A percentile compares a stretch with the other conserved stretches of the same genome.
These are phyloP conservation scores for Sericinus montela DNA, from an alignment of 2,888 invertebrate species.

Conservation along the genomic window DNA sequence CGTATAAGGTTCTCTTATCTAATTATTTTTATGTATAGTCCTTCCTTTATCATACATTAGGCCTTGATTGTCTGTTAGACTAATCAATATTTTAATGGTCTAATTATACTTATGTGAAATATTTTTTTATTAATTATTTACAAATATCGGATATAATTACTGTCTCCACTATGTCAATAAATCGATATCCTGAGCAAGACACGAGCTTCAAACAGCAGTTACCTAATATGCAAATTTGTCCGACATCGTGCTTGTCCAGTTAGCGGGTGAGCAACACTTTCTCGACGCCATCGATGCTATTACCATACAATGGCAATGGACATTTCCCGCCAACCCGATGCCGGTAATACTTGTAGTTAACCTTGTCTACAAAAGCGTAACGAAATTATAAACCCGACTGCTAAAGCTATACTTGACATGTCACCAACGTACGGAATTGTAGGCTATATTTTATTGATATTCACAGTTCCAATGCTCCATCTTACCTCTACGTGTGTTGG, in stretches of 20 bases:
- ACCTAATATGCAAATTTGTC: conserved; percentile 61
- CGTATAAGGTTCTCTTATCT: no score
- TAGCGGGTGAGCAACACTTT: conserved; percentile 57
- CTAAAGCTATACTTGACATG: conserved; percentile 2
- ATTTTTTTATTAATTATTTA: background rate
- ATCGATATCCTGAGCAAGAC: conserved; percentile 23
- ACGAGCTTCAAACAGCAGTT: conserved; percentile 37
- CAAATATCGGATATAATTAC: background rate
- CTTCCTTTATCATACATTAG: no score
- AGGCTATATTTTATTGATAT: conserved; percentile 4
- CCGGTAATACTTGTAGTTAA: conserved; percentile 22
- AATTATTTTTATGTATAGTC: no score
- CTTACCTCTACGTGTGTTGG: background rate
- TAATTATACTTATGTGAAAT: no score
- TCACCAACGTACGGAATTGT: conserved; percentile 3
- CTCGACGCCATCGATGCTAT: conserved; percentile 46
- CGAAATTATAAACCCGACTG: conserved; percentile 1
- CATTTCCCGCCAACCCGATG: conserved; percentile 34
- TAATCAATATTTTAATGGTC: no score
- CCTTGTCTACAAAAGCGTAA: background rate
- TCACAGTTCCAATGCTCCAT: background rate
- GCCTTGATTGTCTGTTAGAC: no score
- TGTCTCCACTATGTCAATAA: conserved; percentile 12
- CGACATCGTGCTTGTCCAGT: conserved; percentile 58
- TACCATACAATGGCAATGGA: conserved; percentile 67